Conservation (phyloP, 2,113 vertebrate species). For the rabbit (Oryctolagus cuniculus) region mOryCun1.1 NC_091434.1:163488501-163489000, state of each 20-base stretch:
- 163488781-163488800: too few relatives aligned
- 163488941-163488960: too few relatives aligned
- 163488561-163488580: not conserved
- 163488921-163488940: too few relatives aligned
- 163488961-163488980: too few relatives aligned
- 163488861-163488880: too few relatives aligned
- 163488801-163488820: too few relatives aligned
- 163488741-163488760: not conserved
- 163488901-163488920: too few relatives aligned
- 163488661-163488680: not conserved
- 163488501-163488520: not conserved
- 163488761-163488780: too few relatives aligned
- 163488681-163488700: not conserved
- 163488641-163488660: not conserved
- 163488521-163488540: not conserved
- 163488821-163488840: too few relatives aligned
- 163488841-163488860: too few relatives aligned
- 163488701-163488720: not conserved
- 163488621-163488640: not conserved
- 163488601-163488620: not conserved
- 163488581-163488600: not conserved
- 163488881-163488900: too few relatives aligned
- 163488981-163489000: too few relatives aligned
- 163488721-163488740: not conserved
- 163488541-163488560: not conserved